Conservation (phyloP, 2,113 vertebrate species). For the Megalops atlanticus region DNA sequence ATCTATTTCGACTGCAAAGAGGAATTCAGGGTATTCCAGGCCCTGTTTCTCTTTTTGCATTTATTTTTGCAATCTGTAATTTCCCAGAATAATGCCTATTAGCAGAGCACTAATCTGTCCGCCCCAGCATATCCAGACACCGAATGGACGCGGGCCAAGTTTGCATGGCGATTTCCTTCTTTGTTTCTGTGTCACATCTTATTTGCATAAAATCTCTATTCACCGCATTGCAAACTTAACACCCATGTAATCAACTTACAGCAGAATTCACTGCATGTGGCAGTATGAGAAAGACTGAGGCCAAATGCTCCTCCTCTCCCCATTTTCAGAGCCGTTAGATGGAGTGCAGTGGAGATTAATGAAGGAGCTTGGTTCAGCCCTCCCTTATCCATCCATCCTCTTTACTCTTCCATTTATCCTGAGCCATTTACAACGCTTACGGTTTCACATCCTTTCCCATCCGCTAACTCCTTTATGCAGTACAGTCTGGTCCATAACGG, state of each 20-base stretch:
- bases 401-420: constrained; percentile 24
- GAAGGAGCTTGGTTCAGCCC: not conserved
- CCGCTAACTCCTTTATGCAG: constrained; percentile 3
- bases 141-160: constrained; percentile 23
- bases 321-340: not conserved
- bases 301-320: not conserved
- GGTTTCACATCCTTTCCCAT: constrained; percentile 10
- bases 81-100: constrained; percentile 42
- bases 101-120: constrained; percentile 43
- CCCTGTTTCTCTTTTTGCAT: constrained; percentile 17
- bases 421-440: not conserved
- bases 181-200: constrained; percentile 48
- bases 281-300: not conserved
- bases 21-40: not conserved
- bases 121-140: constrained; percentile 38
- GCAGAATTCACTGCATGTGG: not conserved
- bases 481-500: no score
- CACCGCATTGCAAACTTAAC: constrained; percentile 28
- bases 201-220: constrained; percentile 57
- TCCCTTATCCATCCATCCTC: constrained; percentile 11
- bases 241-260: constrained; percentile 34
- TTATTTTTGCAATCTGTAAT: constrained; percentile 6
- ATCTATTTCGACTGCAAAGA: constrained; percentile 18
- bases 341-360: constrained; percentile 5
- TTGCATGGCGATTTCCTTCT: constrained; percentile 19